phyloP scores from a whole-genome alignment of 2,888 invertebrate species.

The Brenthis daphne region DNA sequence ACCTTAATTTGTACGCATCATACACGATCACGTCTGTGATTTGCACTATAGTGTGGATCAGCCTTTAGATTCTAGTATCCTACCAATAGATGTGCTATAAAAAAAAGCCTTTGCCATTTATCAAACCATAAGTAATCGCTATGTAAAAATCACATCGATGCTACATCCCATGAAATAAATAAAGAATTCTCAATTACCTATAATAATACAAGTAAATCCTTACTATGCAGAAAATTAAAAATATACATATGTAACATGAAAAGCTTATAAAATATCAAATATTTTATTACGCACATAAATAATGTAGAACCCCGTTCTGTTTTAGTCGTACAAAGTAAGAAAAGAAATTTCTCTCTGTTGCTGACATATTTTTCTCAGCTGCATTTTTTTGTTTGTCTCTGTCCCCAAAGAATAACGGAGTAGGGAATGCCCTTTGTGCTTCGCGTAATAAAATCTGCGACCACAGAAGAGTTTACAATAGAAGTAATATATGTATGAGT shows the following conservation, averaged over 20 bases:
- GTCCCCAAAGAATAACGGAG: slow-evolving; percentile 51
- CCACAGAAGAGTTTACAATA: slow-evolving; percentile 10
- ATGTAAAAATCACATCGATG: too few species aligned
- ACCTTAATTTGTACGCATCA: too few species aligned
- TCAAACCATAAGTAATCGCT: too few species aligned
- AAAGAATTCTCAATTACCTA: too few species aligned
- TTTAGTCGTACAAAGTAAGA: slow-evolving; percentile 29
- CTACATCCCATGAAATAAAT: too few species aligned
- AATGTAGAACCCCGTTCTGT: slow-evolving; percentile 14
- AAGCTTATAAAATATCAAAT: slow-evolving; percentile 2
- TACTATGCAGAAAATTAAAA: not conserved
- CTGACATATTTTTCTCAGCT: slow-evolving; percentile 33
- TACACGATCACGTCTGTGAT: too few species aligned
- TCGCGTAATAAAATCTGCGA: slow-evolving; percentile 69
- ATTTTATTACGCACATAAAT: slow-evolving; percentile 13
- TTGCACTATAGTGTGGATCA: too few species aligned
- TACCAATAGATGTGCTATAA: too few species aligned
- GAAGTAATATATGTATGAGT: slow-evolving; percentile 1
- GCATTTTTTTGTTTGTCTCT: slow-evolving; percentile 46
- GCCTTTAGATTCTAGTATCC: too few species aligned
- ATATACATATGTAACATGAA: not conserved
- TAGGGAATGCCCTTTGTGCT: slow-evolving; percentile 59
- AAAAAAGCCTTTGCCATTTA: too few species aligned
- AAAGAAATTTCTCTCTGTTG: slow-evolving; percentile 31
- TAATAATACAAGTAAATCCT: too few species aligned